phyloP scores from a whole-genome alignment of 2,888 invertebrate species.

The Uloborus plumipes region DNA sequence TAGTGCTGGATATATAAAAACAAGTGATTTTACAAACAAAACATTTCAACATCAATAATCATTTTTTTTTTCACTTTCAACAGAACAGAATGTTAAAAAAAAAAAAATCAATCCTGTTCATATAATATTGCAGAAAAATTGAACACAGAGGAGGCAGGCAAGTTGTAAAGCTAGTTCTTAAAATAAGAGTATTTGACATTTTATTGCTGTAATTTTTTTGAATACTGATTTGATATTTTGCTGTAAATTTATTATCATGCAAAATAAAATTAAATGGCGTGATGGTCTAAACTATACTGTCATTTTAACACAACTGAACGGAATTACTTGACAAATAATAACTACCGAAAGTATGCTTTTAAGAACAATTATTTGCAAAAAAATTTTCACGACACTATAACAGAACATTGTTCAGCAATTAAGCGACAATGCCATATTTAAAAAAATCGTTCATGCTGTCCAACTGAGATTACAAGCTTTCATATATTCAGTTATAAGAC shows the following conservation, averaged over 20 bases:
- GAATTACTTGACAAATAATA: constrained; percentile 49
- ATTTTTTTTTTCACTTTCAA: too few species aligned
- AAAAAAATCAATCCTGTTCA: too few species aligned
- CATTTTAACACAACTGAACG: constrained; percentile 10
- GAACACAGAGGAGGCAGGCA: too few species aligned
- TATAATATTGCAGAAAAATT: too few species aligned
- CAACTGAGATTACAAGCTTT: constrained; percentile 62
- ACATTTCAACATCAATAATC: constrained; percentile 29
- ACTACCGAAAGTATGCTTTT: constrained; percentile 56
- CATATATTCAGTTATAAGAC: constrained; percentile 55
- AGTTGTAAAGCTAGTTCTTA: too few species aligned
- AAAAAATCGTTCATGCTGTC: constrained; percentile 53
- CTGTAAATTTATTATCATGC: constrained; percentile 8
- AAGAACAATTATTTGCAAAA: constrained; percentile 58
- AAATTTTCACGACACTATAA: constrained; percentile 57
- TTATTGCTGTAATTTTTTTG: neutral
- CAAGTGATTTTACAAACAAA: constrained; percentile 29
- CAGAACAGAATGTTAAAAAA: too few species aligned
- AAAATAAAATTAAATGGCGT: constrained; percentile 6
- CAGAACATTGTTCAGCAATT: constrained; percentile 42
- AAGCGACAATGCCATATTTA: constrained; percentile 37
- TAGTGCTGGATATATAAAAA: constrained; percentile 25
- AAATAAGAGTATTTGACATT: constrained; percentile 4
- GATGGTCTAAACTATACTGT: constrained; percentile 23
- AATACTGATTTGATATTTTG: constrained; percentile 2